phyloP scores from a whole-genome alignment of 2,888 invertebrate genomes.

The Sinotaia quadrata region DNA sequence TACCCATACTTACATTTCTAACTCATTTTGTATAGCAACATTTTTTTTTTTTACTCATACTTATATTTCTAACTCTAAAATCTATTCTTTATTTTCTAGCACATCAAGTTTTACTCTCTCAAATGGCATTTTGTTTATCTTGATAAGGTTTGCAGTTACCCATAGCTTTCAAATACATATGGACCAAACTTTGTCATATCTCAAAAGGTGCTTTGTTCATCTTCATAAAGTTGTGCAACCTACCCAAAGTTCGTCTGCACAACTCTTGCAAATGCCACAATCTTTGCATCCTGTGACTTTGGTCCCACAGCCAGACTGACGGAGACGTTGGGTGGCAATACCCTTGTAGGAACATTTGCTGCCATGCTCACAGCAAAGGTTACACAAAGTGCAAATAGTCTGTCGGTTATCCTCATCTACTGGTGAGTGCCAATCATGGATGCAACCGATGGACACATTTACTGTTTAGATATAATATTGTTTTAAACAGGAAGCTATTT shows the following conservation, averaged over 20 bases:
- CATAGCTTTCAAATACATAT: no score
- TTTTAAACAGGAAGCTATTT: no score
- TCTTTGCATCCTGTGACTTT: conserved; percentile 50
- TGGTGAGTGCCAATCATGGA: conserved; percentile 49
- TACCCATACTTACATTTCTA: no score
- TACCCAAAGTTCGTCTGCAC: conserved; percentile 60
- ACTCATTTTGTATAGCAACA: no score
- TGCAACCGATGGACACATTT: conserved; percentile 59
- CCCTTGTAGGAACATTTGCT: conserved; percentile 53
- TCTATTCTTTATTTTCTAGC: no score
- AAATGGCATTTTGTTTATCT: no score
- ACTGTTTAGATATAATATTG: conserved; percentile 43
- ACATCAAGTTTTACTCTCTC: no score
- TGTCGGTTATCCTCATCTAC: conserved; percentile 39
- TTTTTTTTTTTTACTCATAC: no score
- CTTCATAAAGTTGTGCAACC: neutral
- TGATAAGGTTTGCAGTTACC: no score
- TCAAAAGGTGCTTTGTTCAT: no score
- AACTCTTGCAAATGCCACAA: conserved; percentile 59
- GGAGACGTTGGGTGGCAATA: conserved; percentile 45
- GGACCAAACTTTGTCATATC: no score
- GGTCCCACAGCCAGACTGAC: conserved; percentile 54
- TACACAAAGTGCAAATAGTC: conserved; percentile 60
- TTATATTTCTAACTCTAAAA: no score
- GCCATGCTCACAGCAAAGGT: conserved; percentile 54